phyloP scores from a whole-genome alignment of 2,797 vertebrate genomes.

The Karalla daura region DNA sequence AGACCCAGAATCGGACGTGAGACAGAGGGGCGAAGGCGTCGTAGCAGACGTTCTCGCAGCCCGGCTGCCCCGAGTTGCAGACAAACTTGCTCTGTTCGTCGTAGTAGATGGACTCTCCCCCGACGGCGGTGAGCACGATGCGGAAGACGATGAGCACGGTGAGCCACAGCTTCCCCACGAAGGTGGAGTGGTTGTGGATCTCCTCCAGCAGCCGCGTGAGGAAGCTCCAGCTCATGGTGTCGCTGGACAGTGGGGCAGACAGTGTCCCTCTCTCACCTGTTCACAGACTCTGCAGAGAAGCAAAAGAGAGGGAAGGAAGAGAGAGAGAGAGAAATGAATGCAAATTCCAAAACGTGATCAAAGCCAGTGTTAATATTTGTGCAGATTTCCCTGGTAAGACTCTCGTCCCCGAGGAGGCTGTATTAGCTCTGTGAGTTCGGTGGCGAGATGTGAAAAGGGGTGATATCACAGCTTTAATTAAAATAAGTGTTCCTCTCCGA shows the following conservation, averaged over 20 bases:
- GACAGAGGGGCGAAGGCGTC: conserved; percentile 96
- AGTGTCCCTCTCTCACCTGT: conserved; percentile 85
- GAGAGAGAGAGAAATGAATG: conserved; percentile 1
- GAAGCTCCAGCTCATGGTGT: conserved; percentile 99
- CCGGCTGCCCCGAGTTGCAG: conserved; percentile 97
- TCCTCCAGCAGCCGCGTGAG: conserved; percentile 98
- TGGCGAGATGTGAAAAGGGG: conserved; percentile 22
- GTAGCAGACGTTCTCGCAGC: conserved; percentile 98
- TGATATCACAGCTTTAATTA: conserved; percentile 55
- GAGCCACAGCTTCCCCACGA: conserved; percentile 99
- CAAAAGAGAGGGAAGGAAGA: conserved; percentile 10
- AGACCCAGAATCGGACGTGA: conserved; percentile 98
- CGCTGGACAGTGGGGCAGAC: conserved; percentile 86
- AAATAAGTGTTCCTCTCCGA: conserved; percentile 50
- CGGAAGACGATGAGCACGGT: conserved; percentile 96
- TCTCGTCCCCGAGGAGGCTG: conserved; percentile 28
- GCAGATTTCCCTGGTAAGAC: conserved; percentile 7
- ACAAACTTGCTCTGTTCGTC: conserved; percentile 99
- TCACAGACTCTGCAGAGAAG: conserved; percentile 85
- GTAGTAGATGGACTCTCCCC: conserved; percentile 99
- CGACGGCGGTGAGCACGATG: conserved; percentile 96
- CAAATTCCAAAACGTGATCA: conserved; percentile 15
- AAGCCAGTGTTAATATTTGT: conserved; percentile 19
- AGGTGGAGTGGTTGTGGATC: conserved; percentile 99
- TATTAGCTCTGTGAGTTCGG: conserved; percentile 32